These are phyloP conservation scores for Ctenosaura bakeri DNA, from an alignment of 2,797 vertebrate genomes.

Conservation along the genomic window DNA sequence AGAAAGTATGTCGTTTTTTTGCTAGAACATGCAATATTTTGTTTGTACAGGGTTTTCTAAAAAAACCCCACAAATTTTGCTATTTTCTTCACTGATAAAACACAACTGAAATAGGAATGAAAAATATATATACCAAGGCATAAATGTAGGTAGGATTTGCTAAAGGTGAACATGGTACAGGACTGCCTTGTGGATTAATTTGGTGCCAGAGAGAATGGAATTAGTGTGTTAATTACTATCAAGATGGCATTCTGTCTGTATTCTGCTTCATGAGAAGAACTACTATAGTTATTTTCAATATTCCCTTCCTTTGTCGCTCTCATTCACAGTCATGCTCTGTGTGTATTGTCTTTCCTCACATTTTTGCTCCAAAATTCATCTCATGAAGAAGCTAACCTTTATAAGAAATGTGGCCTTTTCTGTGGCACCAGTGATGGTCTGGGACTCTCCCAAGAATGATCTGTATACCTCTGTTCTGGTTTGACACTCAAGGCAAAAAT, in stretches of 20 bases:
- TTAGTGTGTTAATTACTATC: not conserved
- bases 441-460: not conserved
- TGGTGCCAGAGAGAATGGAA: not conserved
- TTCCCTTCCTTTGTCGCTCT: not conserved
- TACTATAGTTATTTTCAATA: not conserved
- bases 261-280: not conserved
- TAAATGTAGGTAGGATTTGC: not conserved
- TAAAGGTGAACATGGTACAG: not conserved
- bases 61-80: not conserved
- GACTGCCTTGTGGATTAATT: not conserved
- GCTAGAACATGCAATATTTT: conserved; percentile 32
- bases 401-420: not conserved
- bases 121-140: conserved; percentile 50
- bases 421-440: not conserved
- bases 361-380: not conserved
- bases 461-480: not conserved
- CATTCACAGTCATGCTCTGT: not conserved
- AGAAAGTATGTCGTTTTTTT: not conserved
- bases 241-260: not conserved
- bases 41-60: conserved; percentile 2
- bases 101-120: not conserved
- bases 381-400: not conserved
- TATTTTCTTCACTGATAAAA: conserved; percentile 9
- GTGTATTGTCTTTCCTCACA: not conserved
- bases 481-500: not conserved